Base-by-base conservation (phyloP, 2,888 invertebrate species). In the Meta bourneti region DNA sequence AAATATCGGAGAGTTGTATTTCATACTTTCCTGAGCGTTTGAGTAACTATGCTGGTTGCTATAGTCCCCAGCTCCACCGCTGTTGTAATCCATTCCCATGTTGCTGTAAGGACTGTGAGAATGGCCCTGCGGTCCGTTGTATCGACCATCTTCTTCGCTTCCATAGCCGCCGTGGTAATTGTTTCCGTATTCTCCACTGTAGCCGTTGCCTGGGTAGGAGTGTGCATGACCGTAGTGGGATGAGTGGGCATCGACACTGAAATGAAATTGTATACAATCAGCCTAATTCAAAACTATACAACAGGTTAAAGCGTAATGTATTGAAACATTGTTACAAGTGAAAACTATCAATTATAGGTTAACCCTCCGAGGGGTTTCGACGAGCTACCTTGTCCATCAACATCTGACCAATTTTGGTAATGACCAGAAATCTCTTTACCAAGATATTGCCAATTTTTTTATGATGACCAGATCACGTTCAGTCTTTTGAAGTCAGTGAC, bases 161-260 rank as follows among this genome's bases (percentile, higher is more conserved):
- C 70, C 78, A 48, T 78, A 78, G 9, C 74, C 75, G 54, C 74
- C 74, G 54, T 69, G 48, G 75, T 88, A 69, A 7, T 70, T 81
- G 34, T 82, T 75, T 61, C 61, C 61, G 61, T 16, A 61, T 61
- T 61, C 61, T 0, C 54, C 49, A n/a, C 51, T 20, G 34, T 48
- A 54, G 48, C 51, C 49, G 52, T 48, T 70, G n/a, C 70, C 81
- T 9, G 13, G 48, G 34, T 19, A 69, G 7, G 7, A 7, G 49
- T 82, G 70, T 19, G 7, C 79, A n/a, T 20, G 13, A 1, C 88
- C 81, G 7, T 69, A 81, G 34, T 88, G 61, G 8, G 16, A 2
- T 4, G 81, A 74, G 70, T 91, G 87, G 8, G 82, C 49, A 51
- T 91, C 91, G 54, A 91, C 71, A 49, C 91, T 91, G 71, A n/a